Evolutionary conservation across 2,113 vertebrate genomes (phyloP), one percentile per base, ranked within the genome.

Genomic region (Heliornis fulica): DNA sequence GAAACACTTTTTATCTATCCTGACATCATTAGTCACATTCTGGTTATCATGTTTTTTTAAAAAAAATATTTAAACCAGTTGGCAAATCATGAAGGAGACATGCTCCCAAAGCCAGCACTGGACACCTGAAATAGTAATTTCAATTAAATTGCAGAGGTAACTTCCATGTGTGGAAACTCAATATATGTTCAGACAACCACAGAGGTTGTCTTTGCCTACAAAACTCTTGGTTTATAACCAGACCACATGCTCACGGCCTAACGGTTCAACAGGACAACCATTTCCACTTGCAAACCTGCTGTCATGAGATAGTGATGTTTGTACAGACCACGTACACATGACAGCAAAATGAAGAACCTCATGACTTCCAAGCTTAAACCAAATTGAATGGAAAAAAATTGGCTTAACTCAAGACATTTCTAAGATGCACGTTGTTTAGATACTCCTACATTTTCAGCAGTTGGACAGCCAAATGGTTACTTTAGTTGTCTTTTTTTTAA

Each of bases 261-360:
- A 59, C 72, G 15, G 32, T 70, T 77, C 46, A 66, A 83, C 10
- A 74, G 32, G 19, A 68, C 3, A 11, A 71, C 41, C 0, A 21
- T 34, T 95, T 70, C 59, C 21, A 81, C 71, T 32, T 57, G 36
- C 53, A 85, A 77, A 65, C 14, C 9, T 60, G 45, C 48, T 78
- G 43, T 68, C 1, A 4, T 2, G 14, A 84, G 31, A 45, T 76
- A 56, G 71, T 19, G 41, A 43, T 0, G 0, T 40, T 54, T 68
- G 56, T n/a, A 70, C 38, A 63, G 89, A 83, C 75, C 29, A 45
- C 9, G 19, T 5, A 56, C 4, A 40, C 26, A 70, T 70, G 66
- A 77, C 0, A 69, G 69, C 29, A 84, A 90, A 83, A 66, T 8
- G 0, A 76, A 91, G 70, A 74, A 65, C 43, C 77, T 75, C 5